Percentiles rank a stretch among this genome's conserved stretches.
Conservation (phyloP, 2,113 vertebrate species). For the Pelmatolapia mariae region DNA sequence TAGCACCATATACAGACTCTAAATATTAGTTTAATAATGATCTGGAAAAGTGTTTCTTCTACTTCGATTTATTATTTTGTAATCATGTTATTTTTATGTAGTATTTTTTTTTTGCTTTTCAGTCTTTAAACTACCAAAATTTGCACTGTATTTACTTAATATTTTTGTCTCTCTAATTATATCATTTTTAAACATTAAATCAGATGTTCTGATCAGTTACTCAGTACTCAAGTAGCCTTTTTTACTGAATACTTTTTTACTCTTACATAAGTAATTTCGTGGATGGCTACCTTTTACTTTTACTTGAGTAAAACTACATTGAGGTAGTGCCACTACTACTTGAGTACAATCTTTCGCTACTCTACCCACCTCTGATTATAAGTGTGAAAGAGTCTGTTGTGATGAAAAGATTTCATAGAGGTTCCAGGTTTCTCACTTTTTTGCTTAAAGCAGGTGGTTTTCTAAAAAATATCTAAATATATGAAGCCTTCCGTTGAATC, state of each 20-base stretch:
- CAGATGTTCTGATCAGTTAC: background rate
- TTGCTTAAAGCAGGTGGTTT: background rate
- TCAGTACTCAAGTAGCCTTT: background rate
- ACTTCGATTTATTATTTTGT: accelerated
- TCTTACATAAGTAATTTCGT: background rate
- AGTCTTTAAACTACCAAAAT: background rate
- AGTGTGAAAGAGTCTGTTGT: background rate
- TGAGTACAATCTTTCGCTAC: background rate
- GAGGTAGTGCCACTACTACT: background rate
- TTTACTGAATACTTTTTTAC: background rate
- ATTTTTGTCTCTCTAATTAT: background rate
- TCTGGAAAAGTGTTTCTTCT: background rate
- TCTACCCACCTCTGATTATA: background rate
- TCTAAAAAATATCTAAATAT: background rate
- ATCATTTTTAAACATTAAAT: background rate
- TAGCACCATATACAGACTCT: background rate
- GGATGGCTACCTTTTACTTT: background rate
- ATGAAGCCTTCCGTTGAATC: background rate
- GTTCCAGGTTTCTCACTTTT: background rate
- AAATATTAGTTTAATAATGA: background rate
- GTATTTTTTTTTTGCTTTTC: background rate
- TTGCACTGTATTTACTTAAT: accelerated
- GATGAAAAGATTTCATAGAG: background rate
- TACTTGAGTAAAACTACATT: background rate
- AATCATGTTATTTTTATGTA: background rate